Percentiles rank a stretch among this genome's conserved stretches.
Conservation (phyloP, 2,888 invertebrate genomes). For the Ceraclea dissimilis region DNA sequence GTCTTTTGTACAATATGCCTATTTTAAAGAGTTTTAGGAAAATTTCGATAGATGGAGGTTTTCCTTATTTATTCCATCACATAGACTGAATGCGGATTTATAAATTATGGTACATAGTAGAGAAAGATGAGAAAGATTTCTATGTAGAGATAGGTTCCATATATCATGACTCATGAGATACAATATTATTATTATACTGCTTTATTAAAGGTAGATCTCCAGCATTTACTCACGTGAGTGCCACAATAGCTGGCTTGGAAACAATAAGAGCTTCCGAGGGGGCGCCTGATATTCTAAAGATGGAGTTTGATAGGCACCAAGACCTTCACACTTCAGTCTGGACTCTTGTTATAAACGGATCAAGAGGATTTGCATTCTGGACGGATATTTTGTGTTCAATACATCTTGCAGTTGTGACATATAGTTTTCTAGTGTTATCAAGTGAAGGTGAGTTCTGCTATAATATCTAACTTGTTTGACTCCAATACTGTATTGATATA, state of each 20-base stretch:
- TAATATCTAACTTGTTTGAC: background rate
- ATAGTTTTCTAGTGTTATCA: constrained; percentile 56
- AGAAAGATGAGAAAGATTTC: no score
- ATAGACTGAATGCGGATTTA: no score
- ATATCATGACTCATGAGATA: no score
- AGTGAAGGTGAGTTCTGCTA: constrained; percentile 26
- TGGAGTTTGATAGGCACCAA: constrained; percentile 64
- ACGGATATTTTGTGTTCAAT: constrained; percentile 51
- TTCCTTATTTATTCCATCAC: no score
- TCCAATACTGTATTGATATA: background rate
- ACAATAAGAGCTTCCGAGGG: constrained; percentile 71
- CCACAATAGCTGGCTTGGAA: constrained; percentile 72
- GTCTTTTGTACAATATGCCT: no score
- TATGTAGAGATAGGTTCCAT: no score
- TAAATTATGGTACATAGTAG: no score
- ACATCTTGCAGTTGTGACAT: constrained; percentile 53
- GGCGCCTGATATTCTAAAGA: constrained; percentile 54
- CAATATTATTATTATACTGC: no score
- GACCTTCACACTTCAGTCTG: constrained; percentile 57
- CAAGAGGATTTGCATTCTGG: constrained; percentile 49
- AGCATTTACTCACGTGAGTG: constrained; percentile 74
- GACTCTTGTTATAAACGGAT: constrained; percentile 43
- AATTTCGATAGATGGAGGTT: no score
- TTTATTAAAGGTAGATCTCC: constrained; percentile 74
- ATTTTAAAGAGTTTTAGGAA: no score